Percentiles rank a stretch among this genome's conserved stretches.
Conservation (phyloP, 2,797 vertebrate genomes). For the Agapornis canus region DNA sequence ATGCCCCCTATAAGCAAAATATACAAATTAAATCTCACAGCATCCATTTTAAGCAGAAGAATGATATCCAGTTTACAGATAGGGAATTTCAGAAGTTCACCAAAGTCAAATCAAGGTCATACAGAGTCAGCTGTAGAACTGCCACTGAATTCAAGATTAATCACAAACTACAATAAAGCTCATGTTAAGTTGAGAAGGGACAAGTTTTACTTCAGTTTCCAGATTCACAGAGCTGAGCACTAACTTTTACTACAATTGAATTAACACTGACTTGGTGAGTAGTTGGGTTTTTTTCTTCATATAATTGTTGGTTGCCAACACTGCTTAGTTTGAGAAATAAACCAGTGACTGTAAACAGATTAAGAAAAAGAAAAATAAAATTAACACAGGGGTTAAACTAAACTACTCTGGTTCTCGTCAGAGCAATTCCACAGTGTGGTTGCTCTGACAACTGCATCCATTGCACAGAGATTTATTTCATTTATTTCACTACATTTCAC, state of each 20-base stretch:
- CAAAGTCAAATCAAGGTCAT: neutral
- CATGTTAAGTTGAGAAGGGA: neutral
- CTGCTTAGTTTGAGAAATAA: neutral
- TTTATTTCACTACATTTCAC: neutral
- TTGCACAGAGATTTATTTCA: neutral
- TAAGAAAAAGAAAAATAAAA: neutral
- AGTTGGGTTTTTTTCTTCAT: neutral
- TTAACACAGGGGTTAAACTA: neutral
- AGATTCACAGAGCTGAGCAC: neutral
- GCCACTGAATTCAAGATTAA: neutral
- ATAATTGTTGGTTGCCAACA: neutral
- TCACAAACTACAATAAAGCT: neutral
- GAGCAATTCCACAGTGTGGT: neutral
- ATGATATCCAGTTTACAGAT: neutral
- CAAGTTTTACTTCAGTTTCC: neutral
- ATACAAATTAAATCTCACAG: neutral
- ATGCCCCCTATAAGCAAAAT: neutral
- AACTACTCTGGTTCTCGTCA: neutral
- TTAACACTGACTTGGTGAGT: neutral
- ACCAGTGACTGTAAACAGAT: neutral
- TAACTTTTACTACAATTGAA: neutral
- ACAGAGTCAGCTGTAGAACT: neutral
- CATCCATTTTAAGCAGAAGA: neutral
- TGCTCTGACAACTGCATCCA: neutral
- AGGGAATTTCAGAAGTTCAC: neutral